Evolutionary conservation across 2,797 vertebrate species (phyloP).

Genomic region (Glossophaga mutica): DNA sequence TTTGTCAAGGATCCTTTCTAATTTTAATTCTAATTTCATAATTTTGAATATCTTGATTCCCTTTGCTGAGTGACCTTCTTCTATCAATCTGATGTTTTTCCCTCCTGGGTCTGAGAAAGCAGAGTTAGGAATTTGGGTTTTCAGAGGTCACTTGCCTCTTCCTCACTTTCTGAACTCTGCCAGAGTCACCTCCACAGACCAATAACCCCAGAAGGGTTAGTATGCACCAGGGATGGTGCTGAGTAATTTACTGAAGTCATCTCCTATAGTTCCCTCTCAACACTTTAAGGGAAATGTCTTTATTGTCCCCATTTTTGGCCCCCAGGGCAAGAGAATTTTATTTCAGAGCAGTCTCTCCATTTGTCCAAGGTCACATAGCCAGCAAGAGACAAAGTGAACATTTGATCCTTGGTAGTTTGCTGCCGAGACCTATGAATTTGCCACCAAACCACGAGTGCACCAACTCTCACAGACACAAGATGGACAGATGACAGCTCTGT

Average conservation of each 20-base stretch:
- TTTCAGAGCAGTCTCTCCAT: not conserved
- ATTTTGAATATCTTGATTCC: not conserved
- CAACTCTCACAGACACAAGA: not conserved
- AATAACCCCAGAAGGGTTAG: not conserved
- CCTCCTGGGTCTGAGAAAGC: not conserved
- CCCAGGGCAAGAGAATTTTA: not conserved
- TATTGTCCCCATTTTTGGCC: not conserved
- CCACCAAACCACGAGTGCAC: not conserved
- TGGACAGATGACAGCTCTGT: not conserved
- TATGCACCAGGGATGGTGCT: not conserved
- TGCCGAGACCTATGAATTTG: not conserved
- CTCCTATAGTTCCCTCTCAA: not conserved
- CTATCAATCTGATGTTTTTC: not conserved
- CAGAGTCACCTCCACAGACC: not conserved
- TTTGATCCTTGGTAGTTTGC: not conserved
- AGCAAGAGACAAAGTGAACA: too few species aligned
- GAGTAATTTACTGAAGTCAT: not conserved
- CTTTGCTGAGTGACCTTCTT: not conserved
- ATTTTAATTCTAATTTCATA: slow-evolving; percentile 34
- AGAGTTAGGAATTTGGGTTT: not conserved
- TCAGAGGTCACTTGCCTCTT: not conserved
- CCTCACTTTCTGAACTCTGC: not conserved
- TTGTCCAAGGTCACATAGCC: not conserved
- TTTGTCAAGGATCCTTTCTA: not conserved
- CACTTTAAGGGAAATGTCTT: not conserved